A percentile compares a stretch with the other conserved stretches of the same genome.
Conservation (phyloP, 2,888 invertebrate genomes). For the Eristalis arbustorum region DNA sequence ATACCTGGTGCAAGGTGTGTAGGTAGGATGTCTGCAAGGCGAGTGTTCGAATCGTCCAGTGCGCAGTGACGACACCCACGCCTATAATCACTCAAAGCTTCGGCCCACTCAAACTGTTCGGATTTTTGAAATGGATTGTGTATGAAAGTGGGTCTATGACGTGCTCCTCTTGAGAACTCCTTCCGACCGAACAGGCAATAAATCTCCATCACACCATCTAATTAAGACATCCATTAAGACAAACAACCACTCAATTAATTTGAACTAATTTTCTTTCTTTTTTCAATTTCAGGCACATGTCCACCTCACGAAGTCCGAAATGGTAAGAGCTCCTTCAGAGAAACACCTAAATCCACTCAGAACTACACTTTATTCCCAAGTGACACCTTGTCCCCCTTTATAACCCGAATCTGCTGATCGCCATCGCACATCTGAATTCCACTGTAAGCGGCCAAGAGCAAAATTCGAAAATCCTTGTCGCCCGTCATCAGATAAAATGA, state of each 20-base stretch:
- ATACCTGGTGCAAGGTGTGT: too few relatives aligned
- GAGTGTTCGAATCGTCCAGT: too few relatives aligned
- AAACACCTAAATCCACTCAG: slow-evolving; percentile 17
- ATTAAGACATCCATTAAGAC: background rate
- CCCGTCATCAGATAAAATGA: slow-evolving; percentile 42
- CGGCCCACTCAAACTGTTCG: too few relatives aligned
- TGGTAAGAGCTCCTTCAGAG: background rate
- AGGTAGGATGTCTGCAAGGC: too few relatives aligned
- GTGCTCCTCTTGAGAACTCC: too few relatives aligned
- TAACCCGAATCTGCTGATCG: slow-evolving; percentile 1
- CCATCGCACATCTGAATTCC: background rate
- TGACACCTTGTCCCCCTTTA: background rate
- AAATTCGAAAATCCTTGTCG: slow-evolving; percentile 46
- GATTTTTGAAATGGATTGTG: too few relatives aligned
- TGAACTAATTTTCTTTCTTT: background rate
- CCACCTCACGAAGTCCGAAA: background rate
- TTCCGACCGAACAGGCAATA: too few relatives aligned
- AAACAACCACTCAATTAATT: background rate
- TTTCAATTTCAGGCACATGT: background rate
- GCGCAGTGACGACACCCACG: too few relatives aligned
- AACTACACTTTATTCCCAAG: background rate
- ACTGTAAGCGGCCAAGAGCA: background rate
- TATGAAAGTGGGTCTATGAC: too few relatives aligned
- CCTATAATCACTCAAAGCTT: too few relatives aligned
- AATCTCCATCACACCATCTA: background rate